Evolutionary conservation across 2,888 invertebrate species (phyloP), one percentile per base, ranked within the genome.

Genomic region (Nomada ferruginata): DNA sequence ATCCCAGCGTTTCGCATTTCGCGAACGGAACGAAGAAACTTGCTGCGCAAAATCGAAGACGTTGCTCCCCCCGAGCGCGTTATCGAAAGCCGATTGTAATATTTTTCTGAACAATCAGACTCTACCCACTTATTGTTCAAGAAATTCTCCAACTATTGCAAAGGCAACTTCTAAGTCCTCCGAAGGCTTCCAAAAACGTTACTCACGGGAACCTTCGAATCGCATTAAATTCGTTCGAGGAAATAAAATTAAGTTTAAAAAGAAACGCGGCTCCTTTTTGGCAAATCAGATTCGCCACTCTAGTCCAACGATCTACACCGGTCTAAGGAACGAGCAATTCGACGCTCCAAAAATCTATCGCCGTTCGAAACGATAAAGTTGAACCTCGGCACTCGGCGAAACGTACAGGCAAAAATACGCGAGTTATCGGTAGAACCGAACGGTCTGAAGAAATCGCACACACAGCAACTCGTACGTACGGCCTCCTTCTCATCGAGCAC

Each of bases 11-110:
- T 47, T 55, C 5, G 4, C 44, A 29, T 72, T 73, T 73, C 53
- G 23, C 65, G 60, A 66, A 13, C 10, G 20, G 20, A 36, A 4
- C 36, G 36, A 50, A 36, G 11, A 42, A 64, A 47, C 42, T 36
- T 36, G 36, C 36, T 36, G 36, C 36, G n/a, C 55, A 18, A 65
- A 53, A 63, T 59, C 55, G 55, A 15, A 57, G 50, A 36, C 26
- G 71, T 64, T 57, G 47, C 47, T 50, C 36, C 36, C 36, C 2
- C 52, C n/a, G 36, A 42, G 36, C 60, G 63, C 59, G 76, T 70
- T 76, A 76, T 44, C 44, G 36, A 29, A 20, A 55, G 26, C 18
- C 23, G 59, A 50, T 60, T 23, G 65, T 23, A 2, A 11, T 59
- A 52, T 68, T 59, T 50, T 26, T n/a, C 20, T 13, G 60, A 52